Percentiles rank a stretch among this genome's conserved stretches.
Evolutionary conservation across 2,888 invertebrate genomes (phyloP).

Genomic region (Cetonia aurata): DNA sequence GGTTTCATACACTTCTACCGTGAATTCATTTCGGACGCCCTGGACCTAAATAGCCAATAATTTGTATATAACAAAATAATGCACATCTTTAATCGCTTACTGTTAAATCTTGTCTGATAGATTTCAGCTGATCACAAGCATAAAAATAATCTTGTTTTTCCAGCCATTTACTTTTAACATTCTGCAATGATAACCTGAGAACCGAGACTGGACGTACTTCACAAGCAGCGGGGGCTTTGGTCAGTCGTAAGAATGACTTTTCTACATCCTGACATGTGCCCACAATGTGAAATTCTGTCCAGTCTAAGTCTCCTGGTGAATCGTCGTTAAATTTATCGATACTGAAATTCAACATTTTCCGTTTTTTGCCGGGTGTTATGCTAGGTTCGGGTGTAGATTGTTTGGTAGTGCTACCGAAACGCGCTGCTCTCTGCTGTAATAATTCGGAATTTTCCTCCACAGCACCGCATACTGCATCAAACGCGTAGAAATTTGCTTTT

Average conservation of each 20-base stretch:
- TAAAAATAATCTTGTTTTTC: conserved; percentile 94
- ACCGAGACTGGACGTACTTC: conserved; percentile 93
- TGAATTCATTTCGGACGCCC: conserved; percentile 93
- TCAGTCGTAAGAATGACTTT: conserved; percentile 95
- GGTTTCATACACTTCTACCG: conserved; percentile 98
- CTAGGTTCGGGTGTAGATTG: conserved; percentile 39
- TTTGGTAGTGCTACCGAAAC: conserved; percentile 75
- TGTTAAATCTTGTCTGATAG: conserved; percentile 98
- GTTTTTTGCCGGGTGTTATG: conserved; percentile 43
- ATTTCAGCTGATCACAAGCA: conserved; percentile 98
- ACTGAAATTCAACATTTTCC: conserved; percentile 50
- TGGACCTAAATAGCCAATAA: conserved; percentile 78
- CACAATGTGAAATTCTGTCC: conserved; percentile 89
- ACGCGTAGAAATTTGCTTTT: conserved; percentile 63
- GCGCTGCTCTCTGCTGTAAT: conserved; percentile 89
- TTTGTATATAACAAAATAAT: conserved; percentile 9
- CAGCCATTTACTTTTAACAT: conserved; percentile 93
- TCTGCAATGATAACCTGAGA: conserved; percentile 84
- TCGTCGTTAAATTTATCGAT: conserved; percentile 69
- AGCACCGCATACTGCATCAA: conserved; percentile 64
- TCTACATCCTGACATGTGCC: conserved; percentile 96
- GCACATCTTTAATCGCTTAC: conserved; percentile 71
- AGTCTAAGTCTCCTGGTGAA: conserved; percentile 81
- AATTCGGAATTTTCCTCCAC: conserved; percentile 82
- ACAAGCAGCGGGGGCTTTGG: conserved; percentile 93